A percentile compares a stretch with the other conserved stretches of the same genome.
Conservation (phyloP, 1,140 invertebrate genomes). For the Drosophila saltans region DNA sequence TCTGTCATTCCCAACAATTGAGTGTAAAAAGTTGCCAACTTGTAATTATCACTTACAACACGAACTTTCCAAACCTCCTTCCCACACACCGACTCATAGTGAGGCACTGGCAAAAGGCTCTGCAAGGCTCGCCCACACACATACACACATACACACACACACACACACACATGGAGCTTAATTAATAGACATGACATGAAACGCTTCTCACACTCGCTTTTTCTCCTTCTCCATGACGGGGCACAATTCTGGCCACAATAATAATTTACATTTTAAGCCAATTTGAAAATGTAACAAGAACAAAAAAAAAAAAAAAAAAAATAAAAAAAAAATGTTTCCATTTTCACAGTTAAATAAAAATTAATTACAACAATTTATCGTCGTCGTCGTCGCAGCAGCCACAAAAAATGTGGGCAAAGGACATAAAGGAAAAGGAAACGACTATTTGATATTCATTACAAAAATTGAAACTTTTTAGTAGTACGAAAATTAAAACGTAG, state of each 20-base stretch:
- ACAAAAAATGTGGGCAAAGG: slow-evolving; percentile 48
- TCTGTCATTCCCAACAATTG: slow-evolving; percentile 59
- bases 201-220: slow-evolving; percentile 48
- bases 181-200: slow-evolving; percentile 75
- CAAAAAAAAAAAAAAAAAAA: slow-evolving; percentile 23
- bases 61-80: slow-evolving; percentile 28
- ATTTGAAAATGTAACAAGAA: slow-evolving; percentile 63
- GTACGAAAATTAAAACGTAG: no score
- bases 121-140: slow-evolving; percentile 2
- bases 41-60: slow-evolving; percentile 78
- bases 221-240: slow-evolving; percentile 54
- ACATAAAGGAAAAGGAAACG: neutral
- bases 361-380: slow-evolving; percentile 82
- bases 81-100: neutral
- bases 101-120: neutral
- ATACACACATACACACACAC: neutral
- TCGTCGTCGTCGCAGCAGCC: slow-evolving; percentile 63
- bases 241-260: slow-evolving; percentile 72
- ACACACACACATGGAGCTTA: slow-evolving; percentile 57
- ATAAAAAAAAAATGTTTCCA: slow-evolving; percentile 60
- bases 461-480: neutral
- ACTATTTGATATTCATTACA: neutral
- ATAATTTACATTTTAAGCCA: slow-evolving; percentile 82
- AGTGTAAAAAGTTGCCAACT: slow-evolving; percentile 76
- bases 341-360: slow-evolving; percentile 82